Evolutionary conservation across 2,797 vertebrate species (phyloP).

Genomic region (Lates japonicus): DNA sequence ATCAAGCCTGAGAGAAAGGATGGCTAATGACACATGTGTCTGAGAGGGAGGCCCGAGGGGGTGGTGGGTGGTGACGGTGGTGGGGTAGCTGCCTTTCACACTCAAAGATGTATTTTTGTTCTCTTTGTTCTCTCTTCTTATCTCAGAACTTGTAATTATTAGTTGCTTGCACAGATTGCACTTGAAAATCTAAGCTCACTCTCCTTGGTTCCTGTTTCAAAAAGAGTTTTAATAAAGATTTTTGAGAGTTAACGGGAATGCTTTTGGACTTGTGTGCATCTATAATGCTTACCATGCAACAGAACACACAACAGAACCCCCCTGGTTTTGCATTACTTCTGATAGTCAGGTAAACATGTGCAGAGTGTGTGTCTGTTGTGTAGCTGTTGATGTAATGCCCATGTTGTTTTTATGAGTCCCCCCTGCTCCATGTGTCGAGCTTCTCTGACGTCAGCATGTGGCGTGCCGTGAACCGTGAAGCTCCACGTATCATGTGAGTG

Average conservation of each 20-base stretch:
- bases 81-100: slow-evolving; percentile 45
- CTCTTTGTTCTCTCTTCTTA: slow-evolving; percentile 51
- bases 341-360: slow-evolving; percentile 41
- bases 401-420: slow-evolving; percentile 64
- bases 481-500: slow-evolving; percentile 56
- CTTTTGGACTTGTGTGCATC: neutral
- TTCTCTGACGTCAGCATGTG: slow-evolving; percentile 70
- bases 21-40: slow-evolving; percentile 73
- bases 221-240: slow-evolving; percentile 7
- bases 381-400: slow-evolving; percentile 57
- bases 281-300: slow-evolving; percentile 4
- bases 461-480: slow-evolving; percentile 55
- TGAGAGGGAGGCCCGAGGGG: slow-evolving; percentile 58
- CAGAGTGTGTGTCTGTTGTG: slow-evolving; percentile 35
- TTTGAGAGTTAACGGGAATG: slow-evolving; percentile 24
- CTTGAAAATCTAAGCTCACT: neutral
- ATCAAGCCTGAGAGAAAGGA: slow-evolving; percentile 77
- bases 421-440: slow-evolving; percentile 40
- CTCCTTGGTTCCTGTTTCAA: neutral
- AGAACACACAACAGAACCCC: slow-evolving; percentile 12
- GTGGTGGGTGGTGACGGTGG: slow-evolving; percentile 31
- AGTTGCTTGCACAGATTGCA: neutral
- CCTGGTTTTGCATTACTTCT: neutral
- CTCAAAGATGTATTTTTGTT: slow-evolving; percentile 52
- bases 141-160: slow-evolving; percentile 57